Evolutionary conservation across 1,140 invertebrate genomes (phyloP).

Genomic region (Hermetia illucens): DNA sequence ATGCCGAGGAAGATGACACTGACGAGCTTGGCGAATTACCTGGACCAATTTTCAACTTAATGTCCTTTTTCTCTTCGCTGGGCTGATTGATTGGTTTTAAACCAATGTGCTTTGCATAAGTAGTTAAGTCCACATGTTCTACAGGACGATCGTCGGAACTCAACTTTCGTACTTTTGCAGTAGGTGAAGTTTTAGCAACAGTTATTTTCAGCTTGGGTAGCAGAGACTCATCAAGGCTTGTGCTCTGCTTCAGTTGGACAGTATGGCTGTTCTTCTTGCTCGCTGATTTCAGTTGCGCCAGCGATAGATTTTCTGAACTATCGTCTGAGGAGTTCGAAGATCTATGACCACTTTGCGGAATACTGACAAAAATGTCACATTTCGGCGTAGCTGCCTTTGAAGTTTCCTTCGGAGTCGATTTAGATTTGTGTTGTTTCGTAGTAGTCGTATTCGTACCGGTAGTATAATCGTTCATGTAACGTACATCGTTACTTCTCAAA

Average conservation of each 20-base stretch:
- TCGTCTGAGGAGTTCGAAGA: constrained; percentile 14
- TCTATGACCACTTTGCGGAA: constrained; percentile 18
- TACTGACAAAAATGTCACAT: constrained; percentile 23
- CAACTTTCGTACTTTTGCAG: constrained; percentile 4
- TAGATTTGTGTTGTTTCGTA: constrained; percentile 4
- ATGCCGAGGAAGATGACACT: constrained; percentile 19
- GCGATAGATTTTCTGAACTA: constrained; percentile 14
- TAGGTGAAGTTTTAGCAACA: too few species aligned
- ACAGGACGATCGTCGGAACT: constrained; percentile 6
- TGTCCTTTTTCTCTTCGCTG: background rate
- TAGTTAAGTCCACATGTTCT: constrained; percentile 21
- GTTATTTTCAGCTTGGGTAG: constrained; percentile 23
- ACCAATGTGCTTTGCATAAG: constrained; percentile 28
- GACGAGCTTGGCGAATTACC: constrained; percentile 25
- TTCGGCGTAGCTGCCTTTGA: constrained; percentile 8
- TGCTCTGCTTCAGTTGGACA: constrained; percentile 1
- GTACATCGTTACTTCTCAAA: constrained; percentile 25
- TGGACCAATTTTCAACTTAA: constrained; percentile 17
- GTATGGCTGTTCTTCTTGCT: constrained; percentile 16
- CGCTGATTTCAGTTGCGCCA: constrained; percentile 19
- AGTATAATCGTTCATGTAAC: constrained; percentile 16
- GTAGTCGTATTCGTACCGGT: background rate
- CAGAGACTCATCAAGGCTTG: background rate
- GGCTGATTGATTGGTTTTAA: constrained; percentile 23
- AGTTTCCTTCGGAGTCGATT: background rate